Percentiles rank a stretch among this genome's conserved stretches.
phyloP scores from a whole-genome alignment of 2,797 vertebrate species.

The Smutsia gigantea region DNA sequence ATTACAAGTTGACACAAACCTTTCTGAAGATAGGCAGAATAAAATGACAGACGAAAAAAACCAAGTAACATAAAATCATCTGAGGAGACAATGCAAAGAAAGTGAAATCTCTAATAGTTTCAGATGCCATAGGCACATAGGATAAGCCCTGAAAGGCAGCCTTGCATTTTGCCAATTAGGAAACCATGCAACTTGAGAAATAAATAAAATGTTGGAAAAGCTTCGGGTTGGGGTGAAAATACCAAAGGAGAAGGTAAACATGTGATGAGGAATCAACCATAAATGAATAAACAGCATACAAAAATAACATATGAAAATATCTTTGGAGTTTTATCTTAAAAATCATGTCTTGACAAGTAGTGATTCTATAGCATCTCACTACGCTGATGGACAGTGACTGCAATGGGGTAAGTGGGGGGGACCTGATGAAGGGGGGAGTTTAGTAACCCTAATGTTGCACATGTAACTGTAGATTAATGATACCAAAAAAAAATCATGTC shows the following conservation, averaged over 20 bases:
- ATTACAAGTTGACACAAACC: neutral
- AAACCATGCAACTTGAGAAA: neutral
- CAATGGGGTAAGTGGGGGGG: no score
- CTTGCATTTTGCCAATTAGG: neutral
- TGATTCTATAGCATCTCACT: no score
- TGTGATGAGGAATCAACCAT: neutral
- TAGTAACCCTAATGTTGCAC: no score
- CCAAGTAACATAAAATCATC: neutral
- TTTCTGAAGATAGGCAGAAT: neutral
- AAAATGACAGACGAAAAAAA: neutral
- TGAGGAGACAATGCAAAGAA: neutral
- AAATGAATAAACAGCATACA: neutral
- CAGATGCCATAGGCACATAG: neutral
- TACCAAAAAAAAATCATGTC: neutral
- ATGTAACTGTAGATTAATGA: no score
- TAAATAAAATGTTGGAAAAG: slow-evolving; percentile 5
- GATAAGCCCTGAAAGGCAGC: neutral
- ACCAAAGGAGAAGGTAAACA: neutral
- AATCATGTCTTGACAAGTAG: neutral
- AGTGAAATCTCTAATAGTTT: neutral
- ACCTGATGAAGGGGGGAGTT: no score
- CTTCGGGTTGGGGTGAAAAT: neutral
- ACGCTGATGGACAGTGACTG: no score
- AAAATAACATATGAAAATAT: neutral
- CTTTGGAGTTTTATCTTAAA: neutral